These are phyloP conservation scores for Dioctria rufipes DNA, from an alignment of 2,888 invertebrate species.

Conservation along the genomic window DNA sequence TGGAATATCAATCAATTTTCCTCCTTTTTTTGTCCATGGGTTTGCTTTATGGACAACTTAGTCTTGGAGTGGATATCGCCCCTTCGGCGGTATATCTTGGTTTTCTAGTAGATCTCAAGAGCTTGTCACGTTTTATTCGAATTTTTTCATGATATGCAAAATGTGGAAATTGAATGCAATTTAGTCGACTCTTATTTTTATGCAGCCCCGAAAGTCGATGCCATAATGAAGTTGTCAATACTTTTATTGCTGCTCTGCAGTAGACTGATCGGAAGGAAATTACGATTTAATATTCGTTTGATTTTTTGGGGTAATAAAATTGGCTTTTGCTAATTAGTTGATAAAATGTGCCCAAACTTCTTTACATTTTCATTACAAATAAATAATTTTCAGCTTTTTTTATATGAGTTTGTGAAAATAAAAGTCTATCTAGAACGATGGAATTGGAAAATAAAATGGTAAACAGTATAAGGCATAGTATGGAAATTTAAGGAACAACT, in stretches of 20 bases:
- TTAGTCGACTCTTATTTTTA: slow-evolving; percentile 32
- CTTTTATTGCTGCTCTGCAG: too few relatives aligned
- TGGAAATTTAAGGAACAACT: too few relatives aligned
- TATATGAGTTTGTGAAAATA: too few relatives aligned
- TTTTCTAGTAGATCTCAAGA: background rate
- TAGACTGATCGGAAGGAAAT: slow-evolving; percentile 6
- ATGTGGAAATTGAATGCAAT: slow-evolving; percentile 45
- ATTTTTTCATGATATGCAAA: slow-evolving; percentile 36
- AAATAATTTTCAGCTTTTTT: too few relatives aligned
- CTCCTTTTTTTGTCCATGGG: background rate
- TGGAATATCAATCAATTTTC: slow-evolving; percentile 7
- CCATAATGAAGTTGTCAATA: slow-evolving; percentile 37
- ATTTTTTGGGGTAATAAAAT: too few relatives aligned
- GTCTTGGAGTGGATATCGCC: background rate
- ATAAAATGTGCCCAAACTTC: too few relatives aligned
- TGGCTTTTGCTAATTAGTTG: too few relatives aligned
- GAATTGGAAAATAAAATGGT: too few relatives aligned
- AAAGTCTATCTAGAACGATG: too few relatives aligned
- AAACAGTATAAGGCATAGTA: too few relatives aligned
- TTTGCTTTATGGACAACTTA: background rate
- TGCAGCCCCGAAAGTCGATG: slow-evolving; percentile 9
- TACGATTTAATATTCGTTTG: too few relatives aligned
- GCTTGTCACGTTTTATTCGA: slow-evolving; percentile 32
- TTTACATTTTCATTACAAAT: too few relatives aligned
- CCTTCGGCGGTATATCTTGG: slow-evolving; percentile 8